phyloP scores from a whole-genome alignment of 2,888 invertebrate species.

The Scaptomyza tumidula region DNA sequence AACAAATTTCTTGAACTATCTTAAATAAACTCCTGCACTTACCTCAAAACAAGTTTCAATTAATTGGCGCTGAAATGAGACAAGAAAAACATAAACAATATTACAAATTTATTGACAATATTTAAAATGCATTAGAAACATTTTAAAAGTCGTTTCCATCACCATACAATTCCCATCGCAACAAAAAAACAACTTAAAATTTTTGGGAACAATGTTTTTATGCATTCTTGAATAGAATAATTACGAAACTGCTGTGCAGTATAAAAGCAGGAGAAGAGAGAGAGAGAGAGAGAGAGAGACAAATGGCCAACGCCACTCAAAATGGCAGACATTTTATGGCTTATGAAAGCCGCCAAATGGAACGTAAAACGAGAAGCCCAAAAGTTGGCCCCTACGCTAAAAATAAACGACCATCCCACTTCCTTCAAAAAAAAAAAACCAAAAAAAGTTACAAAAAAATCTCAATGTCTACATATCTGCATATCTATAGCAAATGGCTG shows the following conservation, averaged over 20 bases:
- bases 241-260: slow-evolving; percentile 46
- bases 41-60: slow-evolving; percentile 42
- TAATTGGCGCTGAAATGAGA: slow-evolving; percentile 37
- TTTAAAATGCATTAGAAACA: slow-evolving; percentile 35
- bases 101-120: slow-evolving; percentile 3
- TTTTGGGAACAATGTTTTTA: slow-evolving; percentile 53
- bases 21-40: slow-evolving; percentile 32
- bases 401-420: slow-evolving; percentile 31
- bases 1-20: neutral
- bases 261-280: neutral
- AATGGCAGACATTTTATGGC: slow-evolving; percentile 58
- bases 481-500: slow-evolving; percentile 55
- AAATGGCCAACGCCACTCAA: slow-evolving; percentile 33
- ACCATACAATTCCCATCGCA: neutral
- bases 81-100: slow-evolving; percentile 11
- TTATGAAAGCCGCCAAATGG: slow-evolving; percentile 55
- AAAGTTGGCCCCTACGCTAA: slow-evolving; percentile 23
- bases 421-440: neutral
- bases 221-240: slow-evolving; percentile 60
- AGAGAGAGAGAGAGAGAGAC: slow-evolving; percentile 6
- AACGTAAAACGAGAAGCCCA: slow-evolving; percentile 28
- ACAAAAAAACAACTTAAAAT: slow-evolving; percentile 30
- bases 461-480: slow-evolving; percentile 48
- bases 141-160: slow-evolving; percentile 15
- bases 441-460: slow-evolving; percentile 58